These are phyloP conservation scores for Vannuccia rotundouncinata DNA, from an alignment of 2,888 invertebrate species.

Conservation along the genomic window DNA sequence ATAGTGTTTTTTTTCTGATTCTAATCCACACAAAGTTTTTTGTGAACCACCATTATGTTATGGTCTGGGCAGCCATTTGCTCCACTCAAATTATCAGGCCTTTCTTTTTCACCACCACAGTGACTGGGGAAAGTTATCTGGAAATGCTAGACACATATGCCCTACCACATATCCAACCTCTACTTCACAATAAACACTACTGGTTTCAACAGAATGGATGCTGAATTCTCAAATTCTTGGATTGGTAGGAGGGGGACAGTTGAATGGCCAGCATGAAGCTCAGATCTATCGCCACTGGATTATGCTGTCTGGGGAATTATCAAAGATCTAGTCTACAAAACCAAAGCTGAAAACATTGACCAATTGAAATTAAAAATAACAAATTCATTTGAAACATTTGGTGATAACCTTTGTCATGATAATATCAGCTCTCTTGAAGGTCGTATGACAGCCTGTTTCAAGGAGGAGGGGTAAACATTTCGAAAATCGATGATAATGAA, in stretches of 20 bases:
- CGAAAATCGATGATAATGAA: slow-evolving; percentile 7
- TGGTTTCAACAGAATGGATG: slow-evolving; percentile 13
- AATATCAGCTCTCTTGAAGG: background rate
- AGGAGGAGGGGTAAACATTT: slow-evolving; percentile 14
- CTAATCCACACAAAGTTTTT: background rate
- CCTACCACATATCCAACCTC: background rate
- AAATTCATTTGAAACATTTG: background rate
- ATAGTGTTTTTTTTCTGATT: background rate
- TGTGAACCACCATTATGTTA: background rate
- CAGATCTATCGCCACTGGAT: slow-evolving; percentile 21
- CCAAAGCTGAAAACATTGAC: slow-evolving; percentile 11
- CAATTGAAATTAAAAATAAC: slow-evolving; percentile 17
- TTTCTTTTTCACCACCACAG: background rate
- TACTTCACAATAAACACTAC: slow-evolving; percentile 24
- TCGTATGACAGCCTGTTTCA: slow-evolving; percentile 8
- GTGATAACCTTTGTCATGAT: slow-evolving; percentile 16
- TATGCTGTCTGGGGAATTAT: slow-evolving; percentile 16
- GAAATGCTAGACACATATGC: slow-evolving; percentile 9
- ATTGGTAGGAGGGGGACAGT: slow-evolving; percentile 11
- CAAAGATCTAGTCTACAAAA: slow-evolving; percentile 13
- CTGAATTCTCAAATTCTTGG: slow-evolving; percentile 8
- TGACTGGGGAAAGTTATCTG: slow-evolving; percentile 24
- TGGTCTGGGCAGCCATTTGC: background rate
- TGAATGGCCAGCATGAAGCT: background rate
- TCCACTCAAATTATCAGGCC: background rate